Base-by-base conservation (phyloP, 2,888 invertebrate species). In the Spodoptera exigua region DNA sequence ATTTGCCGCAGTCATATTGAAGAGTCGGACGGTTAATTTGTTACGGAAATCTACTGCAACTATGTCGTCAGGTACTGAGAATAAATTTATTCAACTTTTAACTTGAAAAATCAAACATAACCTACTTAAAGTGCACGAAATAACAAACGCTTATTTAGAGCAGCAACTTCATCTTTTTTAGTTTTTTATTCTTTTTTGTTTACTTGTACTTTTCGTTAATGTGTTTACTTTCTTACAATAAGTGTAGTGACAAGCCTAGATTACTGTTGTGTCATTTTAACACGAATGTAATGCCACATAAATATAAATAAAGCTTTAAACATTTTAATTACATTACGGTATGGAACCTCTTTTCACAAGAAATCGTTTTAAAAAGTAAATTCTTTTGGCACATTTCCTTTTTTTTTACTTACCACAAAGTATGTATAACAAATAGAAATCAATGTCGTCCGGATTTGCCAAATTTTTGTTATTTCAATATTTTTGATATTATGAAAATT, bases 11-110 rank as follows among this genome's bases (percentile, higher is more conserved):
- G 70, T 77, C 47, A 32, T 86, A 69, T 69, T 80, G 34, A 84
- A 80, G 78, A 72, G 78, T 63, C 76, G 70, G 64, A 76, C 82
- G 68, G 65, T 53, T 60, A 57, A 70, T 68, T 78, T 77, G 61
- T 47, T 80, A 57, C 78, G 70, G 74, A 62, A 76, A 68, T 66
- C 80, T 13, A 68, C 79, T 21, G 80, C 82, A 70, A 74, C 83
- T 57, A 90, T 90, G 90, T 77, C 89, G 53, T 78, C 86, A 60
- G 80, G 89, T 89, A 48, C 4, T 1, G 16, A 2, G 34, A 34
- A 13, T n/a, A 18, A 9, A 61, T 56, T 34, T 47, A 27, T 51
- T 46, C 27, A n/a, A 44, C 46, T 17, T 17, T 37, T 3, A 27
- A 47, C 35, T 13, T 14, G 13, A 1, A 40, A 49, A 70, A 36